Evolutionary conservation across 2,113 vertebrate species (phyloP).

Genomic region (Scortum barcoo): DNA sequence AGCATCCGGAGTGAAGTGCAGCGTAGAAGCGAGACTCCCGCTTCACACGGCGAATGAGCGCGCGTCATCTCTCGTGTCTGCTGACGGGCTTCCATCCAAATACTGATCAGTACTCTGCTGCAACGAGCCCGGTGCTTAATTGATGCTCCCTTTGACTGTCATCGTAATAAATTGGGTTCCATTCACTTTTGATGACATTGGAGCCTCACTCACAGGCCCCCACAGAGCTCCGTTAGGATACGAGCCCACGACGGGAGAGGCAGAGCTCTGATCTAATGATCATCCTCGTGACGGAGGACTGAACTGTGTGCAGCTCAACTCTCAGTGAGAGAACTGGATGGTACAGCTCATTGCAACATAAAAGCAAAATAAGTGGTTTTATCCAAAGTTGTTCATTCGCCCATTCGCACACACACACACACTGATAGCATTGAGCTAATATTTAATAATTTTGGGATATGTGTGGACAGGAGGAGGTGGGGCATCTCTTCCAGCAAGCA

Average conservation of each 20-base stretch:
- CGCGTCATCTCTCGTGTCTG: conserved; percentile 16
- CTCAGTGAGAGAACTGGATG: background rate
- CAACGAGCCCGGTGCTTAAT: conserved; percentile 37
- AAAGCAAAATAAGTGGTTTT: too few relatives aligned
- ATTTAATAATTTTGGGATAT: too few relatives aligned
- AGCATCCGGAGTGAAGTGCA: conserved; percentile 37
- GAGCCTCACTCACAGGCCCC: conserved; percentile 46
- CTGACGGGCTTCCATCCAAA: conserved; percentile 53
- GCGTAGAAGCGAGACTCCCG: conserved; percentile 41
- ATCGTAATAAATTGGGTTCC: conserved; percentile 68
- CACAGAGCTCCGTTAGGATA: conserved; percentile 42
- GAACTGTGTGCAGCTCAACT: background rate
- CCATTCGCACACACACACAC: too few relatives aligned
- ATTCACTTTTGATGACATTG: conserved; percentile 64
- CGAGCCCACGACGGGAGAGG: conserved; percentile 44
- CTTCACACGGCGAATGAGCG: conserved; percentile 40
- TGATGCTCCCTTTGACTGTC: conserved; percentile 62
- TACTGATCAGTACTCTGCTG: conserved; percentile 52
- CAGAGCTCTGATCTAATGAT: conserved; percentile 49
- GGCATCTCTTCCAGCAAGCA: background rate
- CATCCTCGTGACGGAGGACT: conserved; percentile 10
- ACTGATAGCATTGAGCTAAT: too few relatives aligned
- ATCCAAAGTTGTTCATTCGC: too few relatives aligned
- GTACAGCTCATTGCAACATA: background rate
- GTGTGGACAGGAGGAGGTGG: too few relatives aligned